Percentiles rank a stretch among this genome's conserved stretches.
Conservation (phyloP, 2,113 vertebrate genomes). For the Sitta europaea region DNA sequence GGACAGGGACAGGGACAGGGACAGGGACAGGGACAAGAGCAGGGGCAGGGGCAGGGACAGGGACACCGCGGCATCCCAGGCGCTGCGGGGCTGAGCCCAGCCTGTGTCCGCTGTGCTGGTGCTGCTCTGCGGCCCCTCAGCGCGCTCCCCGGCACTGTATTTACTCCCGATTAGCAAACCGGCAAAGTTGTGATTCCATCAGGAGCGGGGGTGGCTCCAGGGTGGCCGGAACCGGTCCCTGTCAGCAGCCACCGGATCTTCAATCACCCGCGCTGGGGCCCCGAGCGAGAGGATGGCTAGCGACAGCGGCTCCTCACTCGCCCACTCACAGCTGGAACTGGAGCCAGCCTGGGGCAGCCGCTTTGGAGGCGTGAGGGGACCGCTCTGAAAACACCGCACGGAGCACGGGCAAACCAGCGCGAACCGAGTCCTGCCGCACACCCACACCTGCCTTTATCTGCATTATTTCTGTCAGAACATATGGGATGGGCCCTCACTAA, state of each 20-base stretch:
- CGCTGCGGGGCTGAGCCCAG: background rate
- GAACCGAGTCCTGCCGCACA: background rate
- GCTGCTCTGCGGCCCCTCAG: rapidly evolving
- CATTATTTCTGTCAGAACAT: background rate
- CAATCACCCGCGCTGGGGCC: background rate
- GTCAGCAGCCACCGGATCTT: background rate
- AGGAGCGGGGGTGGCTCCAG: background rate
- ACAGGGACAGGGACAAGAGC: rapidly evolving
- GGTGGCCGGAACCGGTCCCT: background rate
- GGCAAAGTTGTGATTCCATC: background rate
- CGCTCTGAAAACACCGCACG: rapidly evolving
- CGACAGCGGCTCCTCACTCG: background rate
- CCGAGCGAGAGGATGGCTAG: background rate
- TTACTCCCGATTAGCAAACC: background rate
- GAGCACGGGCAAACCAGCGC: background rate
- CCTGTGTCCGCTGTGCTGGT: rapidly evolving
- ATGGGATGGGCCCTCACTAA: background rate
- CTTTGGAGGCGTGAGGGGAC: background rate
- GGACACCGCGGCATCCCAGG: background rate
- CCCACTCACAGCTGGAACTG: background rate
- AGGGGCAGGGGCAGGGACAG: rapidly evolving
- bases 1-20: background rate
- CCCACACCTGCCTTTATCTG: background rate
- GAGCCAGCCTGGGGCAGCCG: background rate
- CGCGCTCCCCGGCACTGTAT: rapidly evolving